These are phyloP conservation scores for Notoglanidium macrostoma DNA, from an alignment of 2,797 vertebrate genomes.

Conservation along the genomic window DNA sequence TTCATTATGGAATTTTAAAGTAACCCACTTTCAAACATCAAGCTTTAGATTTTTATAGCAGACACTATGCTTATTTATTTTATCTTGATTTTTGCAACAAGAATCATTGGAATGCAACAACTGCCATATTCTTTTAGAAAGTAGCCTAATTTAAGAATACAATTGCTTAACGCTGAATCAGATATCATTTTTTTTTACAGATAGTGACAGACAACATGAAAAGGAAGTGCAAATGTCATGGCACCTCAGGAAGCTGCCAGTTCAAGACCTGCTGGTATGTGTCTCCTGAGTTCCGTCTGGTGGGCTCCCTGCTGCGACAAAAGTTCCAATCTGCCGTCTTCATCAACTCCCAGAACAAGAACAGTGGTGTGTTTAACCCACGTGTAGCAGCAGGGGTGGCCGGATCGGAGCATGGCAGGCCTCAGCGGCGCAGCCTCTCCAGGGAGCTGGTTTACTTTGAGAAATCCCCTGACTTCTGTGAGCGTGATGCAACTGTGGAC, in stretches of 20 bases:
- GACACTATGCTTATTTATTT: not conserved
- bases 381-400: conserved; percentile 64
- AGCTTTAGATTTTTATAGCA: not conserved
- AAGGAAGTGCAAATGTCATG: conserved; percentile 91
- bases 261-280: conserved; percentile 94
- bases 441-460: conserved; percentile 91
- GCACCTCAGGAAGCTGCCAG: conserved; percentile 92
- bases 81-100: not conserved
- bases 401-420: conserved; percentile 57
- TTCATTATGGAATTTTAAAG: not conserved
- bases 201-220: conserved; percentile 90
- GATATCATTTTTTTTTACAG: conserved; percentile 67
- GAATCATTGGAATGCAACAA: too few relatives aligned
- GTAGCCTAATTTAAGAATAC: not conserved
- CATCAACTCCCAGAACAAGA: conserved; percentile 91
- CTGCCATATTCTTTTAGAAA: not conserved
- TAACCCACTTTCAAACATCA: not conserved
- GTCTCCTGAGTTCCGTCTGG: conserved; percentile 85
- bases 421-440: conserved; percentile 76
- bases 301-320: conserved; percentile 83
- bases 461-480: conserved; percentile 92
- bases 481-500: conserved; percentile 78
- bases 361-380: conserved; percentile 88
- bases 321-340: conserved; percentile 85
- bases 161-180: conserved; percentile 15